Evolutionary conservation across 2,888 invertebrate genomes (phyloP).

Genomic region (Ormyrus thymus): DNA sequence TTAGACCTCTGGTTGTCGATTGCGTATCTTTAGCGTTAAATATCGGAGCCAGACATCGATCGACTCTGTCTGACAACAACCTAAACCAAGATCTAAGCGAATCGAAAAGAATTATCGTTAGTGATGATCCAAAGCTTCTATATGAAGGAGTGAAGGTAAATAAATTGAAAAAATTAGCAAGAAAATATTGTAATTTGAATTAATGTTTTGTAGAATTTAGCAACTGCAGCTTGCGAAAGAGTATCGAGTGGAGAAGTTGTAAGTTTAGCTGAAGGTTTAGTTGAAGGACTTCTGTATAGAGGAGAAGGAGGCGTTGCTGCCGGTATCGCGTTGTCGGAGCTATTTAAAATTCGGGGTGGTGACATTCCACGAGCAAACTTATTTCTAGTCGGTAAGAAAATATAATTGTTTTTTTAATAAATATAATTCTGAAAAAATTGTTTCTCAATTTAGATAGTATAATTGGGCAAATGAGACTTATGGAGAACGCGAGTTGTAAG

Average conservation of each 20-base stretch:
- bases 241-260: slow-evolving; percentile 67
- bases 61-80: slow-evolving; percentile 63
- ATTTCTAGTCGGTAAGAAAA: slow-evolving; percentile 64
- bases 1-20: slow-evolving; percentile 67
- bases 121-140: slow-evolving; percentile 61
- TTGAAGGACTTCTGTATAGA: slow-evolving; percentile 66
- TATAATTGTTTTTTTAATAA: too few relatives aligned
- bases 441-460: slow-evolving; percentile 62
- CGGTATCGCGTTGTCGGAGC: slow-evolving; percentile 65
- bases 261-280: slow-evolving; percentile 67
- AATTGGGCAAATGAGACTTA: slow-evolving; percentile 67
- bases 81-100: slow-evolving; percentile 67
- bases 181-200: neutral
- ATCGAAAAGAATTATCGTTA: slow-evolving; percentile 64
- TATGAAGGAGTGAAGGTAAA: slow-evolving; percentile 65
- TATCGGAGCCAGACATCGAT: slow-evolving; percentile 67
- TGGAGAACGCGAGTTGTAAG: slow-evolving; percentile 67
- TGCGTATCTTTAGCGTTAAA: slow-evolving; percentile 66
- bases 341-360: slow-evolving; percentile 66
- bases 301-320: slow-evolving; percentile 67
- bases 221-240: slow-evolving; percentile 64
- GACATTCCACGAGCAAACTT: slow-evolving; percentile 68
- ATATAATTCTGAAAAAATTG: too few relatives aligned
- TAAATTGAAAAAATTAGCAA: neutral
- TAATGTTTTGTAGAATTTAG: slow-evolving; percentile 59